Evolutionary conservation across 2,888 invertebrate genomes (phyloP).

Genomic region (Hecatera dysodea): DNA sequence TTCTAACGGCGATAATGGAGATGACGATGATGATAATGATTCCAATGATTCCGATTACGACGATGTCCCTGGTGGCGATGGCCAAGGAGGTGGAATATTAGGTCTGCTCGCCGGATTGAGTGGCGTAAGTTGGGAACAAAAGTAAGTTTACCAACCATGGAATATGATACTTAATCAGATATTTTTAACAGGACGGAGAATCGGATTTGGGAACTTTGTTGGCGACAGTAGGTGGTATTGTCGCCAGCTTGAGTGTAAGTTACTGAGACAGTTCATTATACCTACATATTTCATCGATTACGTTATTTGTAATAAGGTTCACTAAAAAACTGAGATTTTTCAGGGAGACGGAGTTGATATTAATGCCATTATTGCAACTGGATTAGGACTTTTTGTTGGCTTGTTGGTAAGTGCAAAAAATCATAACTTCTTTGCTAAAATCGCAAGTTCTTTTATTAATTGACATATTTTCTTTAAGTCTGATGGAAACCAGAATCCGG

Average conservation of each 20-base stretch:
- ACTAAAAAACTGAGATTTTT: slow-evolving; percentile 60
- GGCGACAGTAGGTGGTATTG: slow-evolving; percentile 86
- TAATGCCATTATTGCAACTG: slow-evolving; percentile 85
- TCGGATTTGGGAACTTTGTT: slow-evolving; percentile 87
- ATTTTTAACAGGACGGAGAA: slow-evolving; percentile 84
- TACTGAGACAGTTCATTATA: neutral
- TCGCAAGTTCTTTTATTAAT: neutral
- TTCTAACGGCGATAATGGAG: slow-evolving; percentile 30
- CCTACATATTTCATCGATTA: no score
- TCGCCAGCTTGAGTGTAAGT: slow-evolving; percentile 87
- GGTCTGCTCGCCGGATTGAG: slow-evolving; percentile 86
- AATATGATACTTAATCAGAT: neutral
- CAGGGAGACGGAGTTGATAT: slow-evolving; percentile 88
- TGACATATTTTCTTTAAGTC: slow-evolving; percentile 70
- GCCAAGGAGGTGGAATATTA: slow-evolving; percentile 86
- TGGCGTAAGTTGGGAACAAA: slow-evolving; percentile 79
- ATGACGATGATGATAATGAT: slow-evolving; percentile 64
- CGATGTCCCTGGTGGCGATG: slow-evolving; percentile 86
- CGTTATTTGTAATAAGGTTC: neutral
- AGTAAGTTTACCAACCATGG: neutral
- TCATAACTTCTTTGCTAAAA: neutral
- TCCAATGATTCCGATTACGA: slow-evolving; percentile 81
- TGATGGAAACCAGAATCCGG: slow-evolving; percentile 86
- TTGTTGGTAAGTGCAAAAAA: slow-evolving; percentile 79
- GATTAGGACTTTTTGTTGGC: slow-evolving; percentile 85